These are phyloP conservation scores for Sepiola atlantica DNA, from an alignment of 2,888 invertebrate genomes.

Conservation along the genomic window DNA sequence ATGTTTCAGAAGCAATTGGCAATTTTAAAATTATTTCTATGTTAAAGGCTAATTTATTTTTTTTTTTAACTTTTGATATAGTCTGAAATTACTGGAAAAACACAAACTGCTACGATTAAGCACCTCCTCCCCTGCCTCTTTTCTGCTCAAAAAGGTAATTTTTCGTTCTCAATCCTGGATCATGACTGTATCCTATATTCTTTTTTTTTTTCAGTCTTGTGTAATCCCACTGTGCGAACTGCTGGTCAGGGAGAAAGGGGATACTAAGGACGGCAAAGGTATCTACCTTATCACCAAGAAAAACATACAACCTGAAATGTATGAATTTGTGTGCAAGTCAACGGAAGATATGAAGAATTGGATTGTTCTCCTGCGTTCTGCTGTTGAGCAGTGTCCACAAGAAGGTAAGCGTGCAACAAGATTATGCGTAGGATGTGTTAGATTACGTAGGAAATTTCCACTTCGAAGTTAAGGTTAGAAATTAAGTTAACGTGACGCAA, in stretches of 20 bases:
- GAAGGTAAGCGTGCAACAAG: conserved; percentile 60
- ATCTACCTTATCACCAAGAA: conserved; percentile 95
- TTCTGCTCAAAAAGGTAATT: background rate
- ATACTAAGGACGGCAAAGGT: conserved; percentile 86
- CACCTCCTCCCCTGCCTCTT: background rate
- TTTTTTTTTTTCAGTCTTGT: conserved; percentile 82
- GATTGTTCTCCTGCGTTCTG: conserved; percentile 89
- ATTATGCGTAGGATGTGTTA: no score
- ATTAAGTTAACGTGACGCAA: no score
- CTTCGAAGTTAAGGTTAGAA: no score
- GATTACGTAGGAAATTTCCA: no score
- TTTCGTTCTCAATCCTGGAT: no score
- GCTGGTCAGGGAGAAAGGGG: conserved; percentile 93
- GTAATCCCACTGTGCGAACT: conserved; percentile 93
- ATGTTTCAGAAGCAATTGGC: no score
- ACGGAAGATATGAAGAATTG: conserved; percentile 92
- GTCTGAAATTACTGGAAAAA: background rate
- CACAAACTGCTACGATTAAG: background rate
- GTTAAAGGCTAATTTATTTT: no score
- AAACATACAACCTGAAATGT: conserved; percentile 94
- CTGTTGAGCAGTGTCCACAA: conserved; percentile 89
- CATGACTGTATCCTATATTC: conserved; percentile 40
- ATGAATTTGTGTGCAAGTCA: conserved; percentile 89
- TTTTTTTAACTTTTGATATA: background rate
- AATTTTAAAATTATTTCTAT: no score